Base-by-base conservation (phyloP, 2,797 vertebrate species). In the Pampus argenteus region DNA sequence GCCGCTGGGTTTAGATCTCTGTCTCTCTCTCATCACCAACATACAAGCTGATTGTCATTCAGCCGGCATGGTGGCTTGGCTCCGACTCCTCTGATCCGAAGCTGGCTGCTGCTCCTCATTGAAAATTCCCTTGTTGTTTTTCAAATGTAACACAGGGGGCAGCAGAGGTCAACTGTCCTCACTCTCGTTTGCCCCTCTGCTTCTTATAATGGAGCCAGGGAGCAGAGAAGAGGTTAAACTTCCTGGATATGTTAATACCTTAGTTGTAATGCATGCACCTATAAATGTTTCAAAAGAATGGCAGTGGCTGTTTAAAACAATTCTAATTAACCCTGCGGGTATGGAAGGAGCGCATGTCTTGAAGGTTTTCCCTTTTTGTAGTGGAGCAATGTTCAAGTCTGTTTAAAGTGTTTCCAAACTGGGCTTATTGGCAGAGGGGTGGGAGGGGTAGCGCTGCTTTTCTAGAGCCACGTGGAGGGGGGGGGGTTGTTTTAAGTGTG, bases 291-390 rank as follows among this genome's bases (percentile, higher is more conserved):
- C 81, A 93, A 90, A 91, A 87, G 88, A 82, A 81, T 82, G 78
- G 85, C 82, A 83, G 79, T 89, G 88, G 89, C 90, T 89, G 90
- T 90, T 93, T 94, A 91, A 93, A 93, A 93, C 89, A 89, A 91
- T 92, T 88, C 90, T 94, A 94, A 94, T 94, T 93, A 93, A 94
- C 89, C 93, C 93, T 87, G 90, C 65, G 90, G 92, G 91, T 89
- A 88, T 74, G 79, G 75, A 81, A 81, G 78, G 60, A 83, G 84
- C 86, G 86, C 88, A 71, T 82, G 76, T 83, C 86, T 90, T 90
- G 64, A 86, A 90, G 76, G 76, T 89, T 87, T 85, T 86, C 51
- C 71, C 66, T 83, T 83, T 86, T 84, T 83, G 81, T 81, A 75
- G 78, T 28, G 31, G 69, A 86, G 84, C 66, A 23, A 69, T 81